phyloP scores from a whole-genome alignment of 2,113 vertebrate species.

The Acrocephalus kingi region DNA sequence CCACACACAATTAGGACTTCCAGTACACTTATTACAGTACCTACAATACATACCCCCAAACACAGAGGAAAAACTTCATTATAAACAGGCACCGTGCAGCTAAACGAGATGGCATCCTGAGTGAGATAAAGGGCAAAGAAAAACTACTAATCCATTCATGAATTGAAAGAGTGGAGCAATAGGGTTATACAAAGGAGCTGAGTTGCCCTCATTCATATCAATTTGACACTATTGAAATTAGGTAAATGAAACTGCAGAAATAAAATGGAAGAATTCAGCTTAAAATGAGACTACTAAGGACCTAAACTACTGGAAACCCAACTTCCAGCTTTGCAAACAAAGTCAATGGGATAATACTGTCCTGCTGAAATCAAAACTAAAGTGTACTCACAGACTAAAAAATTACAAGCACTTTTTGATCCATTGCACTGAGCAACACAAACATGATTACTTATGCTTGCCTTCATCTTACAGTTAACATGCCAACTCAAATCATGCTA shows the following conservation, averaged over 20 bases:
- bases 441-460: neutral
- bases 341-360: neutral
- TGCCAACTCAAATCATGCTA: neutral
- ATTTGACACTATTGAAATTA: neutral
- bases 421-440: neutral
- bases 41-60: neutral
- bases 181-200: neutral
- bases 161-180: neutral
- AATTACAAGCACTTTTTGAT: neutral
- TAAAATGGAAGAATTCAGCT: neutral
- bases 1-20: neutral
- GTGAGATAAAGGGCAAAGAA: neutral
- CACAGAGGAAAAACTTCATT: neutral
- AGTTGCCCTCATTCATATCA: neutral
- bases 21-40: neutral
- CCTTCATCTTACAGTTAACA: neutral
- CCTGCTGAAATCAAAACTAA: neutral
- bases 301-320: neutral
- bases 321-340: neutral
- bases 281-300: neutral
- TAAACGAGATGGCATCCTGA: neutral
- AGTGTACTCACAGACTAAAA: neutral
- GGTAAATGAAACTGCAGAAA: neutral
- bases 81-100: accelerated
- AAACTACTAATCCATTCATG: neutral